Conservation (phyloP, 2,888 invertebrate genomes). For the Leptinotarsa haldemani region DNA sequence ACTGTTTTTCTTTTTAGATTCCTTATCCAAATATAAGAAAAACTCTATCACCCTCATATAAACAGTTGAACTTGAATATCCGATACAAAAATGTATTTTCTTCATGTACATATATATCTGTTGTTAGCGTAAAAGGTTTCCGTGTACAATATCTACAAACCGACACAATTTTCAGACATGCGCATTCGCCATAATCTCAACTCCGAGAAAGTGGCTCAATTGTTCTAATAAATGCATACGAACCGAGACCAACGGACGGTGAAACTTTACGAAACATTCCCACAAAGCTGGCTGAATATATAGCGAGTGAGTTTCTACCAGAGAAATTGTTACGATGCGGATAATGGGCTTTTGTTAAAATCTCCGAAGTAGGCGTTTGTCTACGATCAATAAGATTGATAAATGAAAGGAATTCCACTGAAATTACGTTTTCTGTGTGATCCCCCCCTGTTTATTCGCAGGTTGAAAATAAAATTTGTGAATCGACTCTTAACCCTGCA, state of each 20-base stretch:
- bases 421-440: too few species aligned
- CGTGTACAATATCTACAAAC: not conserved
- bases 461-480: too few species aligned
- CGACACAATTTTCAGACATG: not conserved
- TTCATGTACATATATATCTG: too few species aligned
- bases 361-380: not conserved
- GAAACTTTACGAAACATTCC: slow-evolving; percentile 15
- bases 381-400: slow-evolving; percentile 3
- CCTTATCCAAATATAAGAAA: too few species aligned
- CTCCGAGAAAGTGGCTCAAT: not conserved
- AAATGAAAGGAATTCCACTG: too few species aligned
- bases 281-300: slow-evolving; percentile 12
- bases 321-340: slow-evolving; percentile 9
- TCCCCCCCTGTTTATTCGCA: too few species aligned
- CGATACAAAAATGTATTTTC: too few species aligned
- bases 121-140: too few species aligned
- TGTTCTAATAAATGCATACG: slow-evolving; percentile 8
- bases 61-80: too few species aligned
- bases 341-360: slow-evolving; percentile 14
- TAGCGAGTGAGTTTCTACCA: not conserved
- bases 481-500: too few species aligned
- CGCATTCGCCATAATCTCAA: slow-evolving; percentile 8
- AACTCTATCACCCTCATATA: too few species aligned
- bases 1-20: too few species aligned
- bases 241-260: slow-evolving; percentile 16